These are phyloP conservation scores for Thunnus albacares DNA, from an alignment of 2,797 vertebrate genomes.

Conservation along the genomic window DNA sequence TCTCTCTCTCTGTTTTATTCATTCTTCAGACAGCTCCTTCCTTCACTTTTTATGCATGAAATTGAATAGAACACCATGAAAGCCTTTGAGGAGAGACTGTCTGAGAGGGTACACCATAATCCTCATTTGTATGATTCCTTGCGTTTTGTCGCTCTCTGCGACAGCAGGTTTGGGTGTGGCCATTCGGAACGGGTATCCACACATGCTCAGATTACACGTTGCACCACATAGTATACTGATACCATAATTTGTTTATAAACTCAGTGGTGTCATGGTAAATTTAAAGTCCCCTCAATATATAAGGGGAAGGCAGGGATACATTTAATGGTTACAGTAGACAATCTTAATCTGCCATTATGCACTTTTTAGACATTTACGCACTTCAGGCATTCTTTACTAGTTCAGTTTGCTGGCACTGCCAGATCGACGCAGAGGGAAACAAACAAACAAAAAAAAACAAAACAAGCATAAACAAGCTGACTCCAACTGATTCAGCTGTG, in stretches of 20 bases:
- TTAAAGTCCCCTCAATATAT: background rate
- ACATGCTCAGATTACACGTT: background rate
- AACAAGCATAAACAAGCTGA: slow-evolving; percentile 47
- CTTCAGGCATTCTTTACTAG: background rate
- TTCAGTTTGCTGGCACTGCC: slow-evolving; percentile 24
- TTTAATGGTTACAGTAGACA: background rate
- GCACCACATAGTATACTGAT: no score
- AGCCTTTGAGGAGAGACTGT: background rate
- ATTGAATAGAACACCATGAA: background rate
- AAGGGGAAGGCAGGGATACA: background rate
- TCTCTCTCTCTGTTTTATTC: background rate
- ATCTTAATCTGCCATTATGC: background rate
- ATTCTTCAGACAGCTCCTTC: background rate
- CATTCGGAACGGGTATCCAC: background rate
- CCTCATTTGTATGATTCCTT: background rate
- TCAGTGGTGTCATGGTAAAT: background rate
- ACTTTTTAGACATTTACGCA: background rate
- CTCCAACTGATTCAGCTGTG: slow-evolving; percentile 49
- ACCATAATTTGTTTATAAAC: background rate
- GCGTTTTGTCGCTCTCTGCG: background rate
- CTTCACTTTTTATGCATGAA: background rate
- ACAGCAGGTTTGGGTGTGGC: no score
- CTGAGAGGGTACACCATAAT: background rate
- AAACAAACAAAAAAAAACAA: no score
- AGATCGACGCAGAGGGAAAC: background rate